Base-by-base conservation (phyloP, 2,888 invertebrate species). In the Phortica magna region DNA sequence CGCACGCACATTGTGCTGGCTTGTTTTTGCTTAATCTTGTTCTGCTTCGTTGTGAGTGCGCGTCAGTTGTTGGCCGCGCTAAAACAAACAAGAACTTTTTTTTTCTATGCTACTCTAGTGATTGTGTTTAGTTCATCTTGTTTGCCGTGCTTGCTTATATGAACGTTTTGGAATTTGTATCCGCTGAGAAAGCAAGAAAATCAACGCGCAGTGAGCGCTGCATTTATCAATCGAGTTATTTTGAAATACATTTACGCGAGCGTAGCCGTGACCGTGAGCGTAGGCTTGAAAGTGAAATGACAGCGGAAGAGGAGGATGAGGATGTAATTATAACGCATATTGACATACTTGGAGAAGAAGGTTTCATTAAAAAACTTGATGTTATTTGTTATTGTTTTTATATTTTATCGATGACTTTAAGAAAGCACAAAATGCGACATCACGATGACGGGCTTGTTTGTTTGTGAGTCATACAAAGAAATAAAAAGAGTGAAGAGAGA, bases 131-230 rank as follows among this genome's bases (percentile, higher is more conserved):
- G 3, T 9, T 48, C 9, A 48, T 48, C 14, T 48, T 12, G 48
- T 6, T 31, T 48, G 10, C 48, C 48, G 48, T 48, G 2, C 7
- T 61, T 61, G 53, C 39, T 31, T 67, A 31, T 61, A 89, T 89
- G 89, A 84, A 87, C 81, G 78, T 89, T 73, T 88, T 89, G 79
- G 89, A 90, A 68, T 89, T 90, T 83, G 81, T 89, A 78, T 88
- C 89, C 76, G 88, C 85, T 68, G 90, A 90, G 39, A 72, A 88
- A 77, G 83, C 83, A 7, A 82, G 84, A 70, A 64, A 74, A 22
- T 72, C 76, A 55, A 79, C 83, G 7, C 78, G 78, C 2, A 79
- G 82, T 70, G 78, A 78, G 19, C 84, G 84, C 59, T 88, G 88
- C 19, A 83, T 89, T 61, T 89, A 89, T 81, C 81, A 90, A 72